Percentiles rank a stretch among this genome's conserved stretches.
These are phyloP conservation scores for Lithobates sylvaticus DNA, from an alignment of 2,797 vertebrate species.

Conservation along the genomic window DNA sequence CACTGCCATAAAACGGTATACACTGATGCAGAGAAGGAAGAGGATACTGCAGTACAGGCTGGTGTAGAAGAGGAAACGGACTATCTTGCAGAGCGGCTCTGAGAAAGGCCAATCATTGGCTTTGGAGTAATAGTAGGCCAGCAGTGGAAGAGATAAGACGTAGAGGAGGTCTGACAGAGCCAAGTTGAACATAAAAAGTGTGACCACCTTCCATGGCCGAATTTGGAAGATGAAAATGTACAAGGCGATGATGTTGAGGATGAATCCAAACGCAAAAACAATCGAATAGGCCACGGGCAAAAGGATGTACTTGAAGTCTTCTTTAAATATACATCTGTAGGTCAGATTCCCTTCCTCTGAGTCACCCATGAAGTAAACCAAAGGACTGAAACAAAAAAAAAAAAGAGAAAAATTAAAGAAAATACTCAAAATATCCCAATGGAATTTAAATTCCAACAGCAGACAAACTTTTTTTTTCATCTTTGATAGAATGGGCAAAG, in stretches of 20 bases:
- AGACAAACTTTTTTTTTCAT: too few species aligned
- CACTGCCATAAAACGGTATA: conserved; percentile 90
- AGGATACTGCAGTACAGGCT: conserved; percentile 95
- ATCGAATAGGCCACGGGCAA: conserved; percentile 87
- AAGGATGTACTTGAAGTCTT: conserved; percentile 91
- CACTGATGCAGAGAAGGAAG: conserved; percentile 93
- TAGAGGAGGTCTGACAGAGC: conserved; percentile 90
- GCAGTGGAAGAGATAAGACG: conserved; percentile 89
- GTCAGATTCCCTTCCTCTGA: neutral
- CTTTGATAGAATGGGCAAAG: too few species aligned
- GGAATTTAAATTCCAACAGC: too few species aligned
- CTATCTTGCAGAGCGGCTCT: conserved; percentile 87
- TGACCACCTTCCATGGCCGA: conserved; percentile 90
- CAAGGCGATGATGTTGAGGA: conserved; percentile 84
- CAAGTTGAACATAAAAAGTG: conserved; percentile 96
- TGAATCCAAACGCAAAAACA: conserved; percentile 88
- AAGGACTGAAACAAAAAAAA: neutral
- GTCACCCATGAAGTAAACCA: conserved; percentile 24
- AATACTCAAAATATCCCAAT: neutral
- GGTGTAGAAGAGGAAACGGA: conserved; percentile 95
- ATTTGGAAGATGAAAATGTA: conserved; percentile 89
- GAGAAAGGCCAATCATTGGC: conserved; percentile 93
- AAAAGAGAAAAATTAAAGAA: neutral
- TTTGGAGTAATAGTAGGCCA: conserved; percentile 91
- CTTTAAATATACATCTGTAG: conserved; percentile 84